phyloP scores from a whole-genome alignment of 2,113 vertebrate genomes.

The Planiliza haematocheilus region DNA sequence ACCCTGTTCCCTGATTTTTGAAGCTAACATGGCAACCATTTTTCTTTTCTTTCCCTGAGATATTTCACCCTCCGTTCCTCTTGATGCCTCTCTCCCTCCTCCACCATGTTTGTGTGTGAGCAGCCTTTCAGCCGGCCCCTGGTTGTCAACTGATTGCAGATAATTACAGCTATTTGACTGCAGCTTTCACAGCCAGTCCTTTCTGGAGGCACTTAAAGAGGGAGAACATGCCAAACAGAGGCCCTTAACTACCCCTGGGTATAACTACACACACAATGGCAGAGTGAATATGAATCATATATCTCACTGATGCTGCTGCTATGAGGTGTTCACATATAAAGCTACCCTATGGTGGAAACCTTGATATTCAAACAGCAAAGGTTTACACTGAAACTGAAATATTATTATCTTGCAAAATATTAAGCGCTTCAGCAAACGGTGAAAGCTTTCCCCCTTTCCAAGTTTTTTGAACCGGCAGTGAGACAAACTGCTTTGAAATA shows the following conservation, averaged over 20 bases:
- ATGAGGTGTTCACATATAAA: conserved; percentile 18
- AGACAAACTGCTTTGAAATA: background rate
- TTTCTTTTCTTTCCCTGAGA: conserved; percentile 48
- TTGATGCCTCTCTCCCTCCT: conserved; percentile 35
- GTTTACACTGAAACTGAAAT: background rate
- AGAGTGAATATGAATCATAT: conserved; percentile 48
- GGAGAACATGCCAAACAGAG: conserved; percentile 73
- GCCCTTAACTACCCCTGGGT: conserved; percentile 65
- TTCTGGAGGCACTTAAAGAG: conserved; percentile 77
- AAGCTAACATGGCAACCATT: conserved; percentile 32
- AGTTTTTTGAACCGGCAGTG: background rate
- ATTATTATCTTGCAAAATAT: conserved; percentile 6
- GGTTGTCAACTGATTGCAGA: conserved; percentile 81
- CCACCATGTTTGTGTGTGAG: conserved; percentile 72
- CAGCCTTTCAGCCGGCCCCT: conserved; percentile 74
- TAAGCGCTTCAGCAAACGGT: too few species aligned
- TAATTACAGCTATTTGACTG: conserved; percentile 85
- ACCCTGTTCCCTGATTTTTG: conserved; percentile 30
- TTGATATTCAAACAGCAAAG: background rate
- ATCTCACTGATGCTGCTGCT: conserved; percentile 23
- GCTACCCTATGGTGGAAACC: background rate
- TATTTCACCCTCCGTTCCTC: conserved; percentile 43
- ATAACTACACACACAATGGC: conserved; percentile 58
- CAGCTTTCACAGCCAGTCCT: conserved; percentile 77
- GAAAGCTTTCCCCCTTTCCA: background rate